Base-by-base conservation (phyloP, 2,113 vertebrate genomes). In the Phylloscopus whistleri region DNA sequence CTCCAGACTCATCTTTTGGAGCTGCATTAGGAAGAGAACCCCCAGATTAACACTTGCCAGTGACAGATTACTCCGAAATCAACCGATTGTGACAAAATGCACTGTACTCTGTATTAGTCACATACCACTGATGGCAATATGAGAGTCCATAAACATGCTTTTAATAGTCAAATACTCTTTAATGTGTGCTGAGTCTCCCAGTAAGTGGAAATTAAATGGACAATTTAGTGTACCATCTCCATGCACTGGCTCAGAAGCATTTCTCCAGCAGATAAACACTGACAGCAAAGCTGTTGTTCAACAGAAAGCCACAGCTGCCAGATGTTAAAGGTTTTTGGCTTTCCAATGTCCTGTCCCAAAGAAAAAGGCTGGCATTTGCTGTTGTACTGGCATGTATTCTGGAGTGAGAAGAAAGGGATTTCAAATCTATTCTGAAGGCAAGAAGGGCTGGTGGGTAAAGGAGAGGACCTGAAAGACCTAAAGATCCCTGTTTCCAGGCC, bases 141-240 rank as follows among this genome's bases (percentile, higher is more conserved):
- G 94, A 91, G 95, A 97, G 91, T 93, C 95, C 95, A 97, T 97
- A 98, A 98, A 98, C 98, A 97, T n/a, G 96, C 92, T 97, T 98
- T 98, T 98, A 98, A 97, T 97, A 96, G 97, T 95, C 92, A 95
- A 94, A 97, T 97, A 87, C 88, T 96, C 96, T 97, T 97, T 98
- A 98, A 97, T 95, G 95, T 93, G 95, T 79, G 82, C 93, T 1
- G 17, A 97, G 95, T 94, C 90, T 94, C 96, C 77, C 92, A 97
- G 96, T 97, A 97, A 97, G 93, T 92, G 90, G 96, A 95, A 98
- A 97, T 98, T 97, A 98, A 97, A 97, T 96, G 97, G 95, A 95
- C 97, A 52, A 84, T 97, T 98, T 97, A 97, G 87, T 96, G 95
- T 96, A 96, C 96, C 96, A 97, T 97, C 56, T 74, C 92, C 89